Conservation (phyloP, 2,888 invertebrate species). For the Hydrotaea cyrtoneurina region DNA sequence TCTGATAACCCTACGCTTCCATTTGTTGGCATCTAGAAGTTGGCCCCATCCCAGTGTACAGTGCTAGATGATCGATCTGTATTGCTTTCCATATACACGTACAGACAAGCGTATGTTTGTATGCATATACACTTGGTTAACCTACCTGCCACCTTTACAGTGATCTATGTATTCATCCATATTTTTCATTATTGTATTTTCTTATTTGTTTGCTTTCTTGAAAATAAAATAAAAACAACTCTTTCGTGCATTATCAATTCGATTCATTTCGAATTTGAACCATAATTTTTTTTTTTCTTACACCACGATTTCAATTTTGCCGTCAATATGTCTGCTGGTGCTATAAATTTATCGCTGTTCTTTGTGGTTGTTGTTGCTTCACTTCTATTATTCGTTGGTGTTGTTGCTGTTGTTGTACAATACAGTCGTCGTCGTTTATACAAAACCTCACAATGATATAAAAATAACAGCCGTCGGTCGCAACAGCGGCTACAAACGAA, state of each 20-base stretch:
- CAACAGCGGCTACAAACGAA: conserved; percentile 18
- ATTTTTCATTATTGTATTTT: background rate
- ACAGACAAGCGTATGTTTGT: background rate
- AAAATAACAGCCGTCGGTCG: conserved; percentile 46
- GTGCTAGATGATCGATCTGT: background rate
- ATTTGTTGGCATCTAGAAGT: background rate
- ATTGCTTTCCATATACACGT: background rate
- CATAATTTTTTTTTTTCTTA: conserved; percentile 45
- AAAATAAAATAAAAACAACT: conserved; percentile 32
- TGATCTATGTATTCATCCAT: background rate
- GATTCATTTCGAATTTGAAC: conserved; percentile 55
- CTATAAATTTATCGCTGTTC: conserved; percentile 55
- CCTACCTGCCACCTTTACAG: no score
- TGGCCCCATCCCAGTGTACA: no score
- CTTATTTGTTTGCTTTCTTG: background rate
- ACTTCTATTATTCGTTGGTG: conserved; percentile 22
- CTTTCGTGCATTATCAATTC: conserved; percentile 61
- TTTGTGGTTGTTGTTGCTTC: conserved; percentile 26
- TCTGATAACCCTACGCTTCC: no score
- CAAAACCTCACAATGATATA: conserved; percentile 18
- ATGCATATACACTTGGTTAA: background rate
- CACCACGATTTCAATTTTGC: conserved; percentile 61
- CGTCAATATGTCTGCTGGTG: conserved; percentile 64
- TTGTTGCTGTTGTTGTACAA: conserved; percentile 31
- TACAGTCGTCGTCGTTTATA: background rate